These are phyloP conservation scores for Sturmia bella DNA, from an alignment of 2,888 invertebrate species.

Conservation along the genomic window DNA sequence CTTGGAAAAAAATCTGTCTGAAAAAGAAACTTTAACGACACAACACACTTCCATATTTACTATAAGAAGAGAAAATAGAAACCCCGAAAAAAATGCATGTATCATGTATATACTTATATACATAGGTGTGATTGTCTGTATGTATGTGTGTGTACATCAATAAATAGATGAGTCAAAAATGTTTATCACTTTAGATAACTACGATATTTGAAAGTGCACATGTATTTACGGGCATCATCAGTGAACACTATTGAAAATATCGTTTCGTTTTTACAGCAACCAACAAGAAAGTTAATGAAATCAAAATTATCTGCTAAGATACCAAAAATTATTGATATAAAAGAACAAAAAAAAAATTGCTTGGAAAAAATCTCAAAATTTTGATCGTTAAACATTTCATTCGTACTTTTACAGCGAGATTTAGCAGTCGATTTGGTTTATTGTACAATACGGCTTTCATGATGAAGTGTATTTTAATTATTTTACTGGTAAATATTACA, in stretches of 20 bases:
- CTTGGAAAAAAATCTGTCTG: background rate
- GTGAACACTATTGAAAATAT: slow-evolving; percentile 20
- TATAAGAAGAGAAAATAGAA: background rate
- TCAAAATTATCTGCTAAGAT: slow-evolving; percentile 36
- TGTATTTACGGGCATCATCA: slow-evolving; percentile 26
- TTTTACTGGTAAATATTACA: slow-evolving; percentile 51
- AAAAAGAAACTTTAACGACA: background rate
- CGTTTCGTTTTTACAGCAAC: slow-evolving; percentile 26
- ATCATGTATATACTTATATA: background rate
- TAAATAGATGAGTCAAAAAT: slow-evolving; percentile 49
- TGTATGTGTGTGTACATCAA: slow-evolving; percentile 10
- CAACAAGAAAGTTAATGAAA: background rate
- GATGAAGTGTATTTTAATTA: slow-evolving; percentile 38
- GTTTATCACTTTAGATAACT: slow-evolving; percentile 58
- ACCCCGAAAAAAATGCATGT: too few species aligned
- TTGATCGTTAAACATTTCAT: background rate
- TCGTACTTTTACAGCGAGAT: slow-evolving; percentile 11
- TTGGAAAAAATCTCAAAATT: slow-evolving; percentile 27
- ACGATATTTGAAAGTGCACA: slow-evolving; percentile 52
- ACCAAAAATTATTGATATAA: slow-evolving; percentile 19
- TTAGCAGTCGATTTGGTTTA: slow-evolving; percentile 12
- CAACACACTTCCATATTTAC: background rate
- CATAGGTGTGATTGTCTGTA: too few species aligned
- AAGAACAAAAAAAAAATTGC: slow-evolving; percentile 10
- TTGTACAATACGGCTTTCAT: background rate